phyloP scores from a whole-genome alignment of 2,888 invertebrate species.

The Oligia latruncula region DNA sequence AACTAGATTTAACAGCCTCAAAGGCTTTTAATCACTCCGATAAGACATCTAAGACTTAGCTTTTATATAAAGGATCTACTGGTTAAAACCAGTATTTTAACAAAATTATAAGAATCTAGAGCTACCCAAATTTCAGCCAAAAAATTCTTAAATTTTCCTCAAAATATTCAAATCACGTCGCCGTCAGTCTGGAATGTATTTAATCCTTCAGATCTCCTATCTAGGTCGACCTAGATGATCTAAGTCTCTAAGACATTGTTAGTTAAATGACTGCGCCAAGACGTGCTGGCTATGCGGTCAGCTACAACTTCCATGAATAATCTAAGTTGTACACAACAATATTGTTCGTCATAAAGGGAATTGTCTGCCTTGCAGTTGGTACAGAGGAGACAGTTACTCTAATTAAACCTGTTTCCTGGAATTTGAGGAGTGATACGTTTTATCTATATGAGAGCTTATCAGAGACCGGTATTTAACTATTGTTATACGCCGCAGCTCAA shows the following conservation, averaged over 20 bases:
- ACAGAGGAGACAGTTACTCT: background rate
- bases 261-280: conserved; percentile 47
- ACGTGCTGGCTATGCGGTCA: conserved; percentile 45
- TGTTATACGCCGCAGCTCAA: background rate
- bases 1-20: background rate
- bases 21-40: background rate
- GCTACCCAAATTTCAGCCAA: background rate
- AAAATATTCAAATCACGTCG: conserved; percentile 43
- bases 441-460: background rate
- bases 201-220: conserved; percentile 41
- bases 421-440: conserved; percentile 1
- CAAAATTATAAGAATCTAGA: background rate
- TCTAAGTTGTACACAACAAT: conserved; percentile 45
- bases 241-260: conserved; percentile 59
- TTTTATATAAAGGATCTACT: background rate
- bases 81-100: background rate
- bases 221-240: conserved; percentile 51
- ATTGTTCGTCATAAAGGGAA: conserved; percentile 45
- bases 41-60: background rate
- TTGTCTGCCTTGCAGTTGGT: conserved; percentile 3
- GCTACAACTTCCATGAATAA: conserved; percentile 52
- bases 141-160: conserved; percentile 1
- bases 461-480: background rate
- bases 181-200: conserved; percentile 21
- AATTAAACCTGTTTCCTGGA: conserved; percentile 25